Conservation (phyloP, 2,888 invertebrate genomes). For the Meiosimyza platycephala region DNA sequence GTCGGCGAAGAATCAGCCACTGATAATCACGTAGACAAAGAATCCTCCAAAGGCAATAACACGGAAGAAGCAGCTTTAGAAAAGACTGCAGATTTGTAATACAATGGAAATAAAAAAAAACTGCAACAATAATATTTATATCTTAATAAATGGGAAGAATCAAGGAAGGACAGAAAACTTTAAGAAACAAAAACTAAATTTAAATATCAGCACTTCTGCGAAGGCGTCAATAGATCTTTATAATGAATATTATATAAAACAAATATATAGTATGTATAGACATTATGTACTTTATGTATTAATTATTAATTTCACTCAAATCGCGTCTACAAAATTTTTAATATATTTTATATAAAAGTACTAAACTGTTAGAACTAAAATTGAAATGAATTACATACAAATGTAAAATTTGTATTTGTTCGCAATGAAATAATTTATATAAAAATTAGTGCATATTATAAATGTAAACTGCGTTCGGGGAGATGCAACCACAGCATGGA, state of each 20-base stretch:
- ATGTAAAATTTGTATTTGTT: slow-evolving; percentile 21
- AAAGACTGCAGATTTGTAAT: slow-evolving; percentile 55
- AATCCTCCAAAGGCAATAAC: slow-evolving; percentile 29
- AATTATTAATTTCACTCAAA: slow-evolving; percentile 27
- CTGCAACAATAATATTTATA: slow-evolving; percentile 41
- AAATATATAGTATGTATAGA: slow-evolving; percentile 31
- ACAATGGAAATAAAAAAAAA: slow-evolving; percentile 41
- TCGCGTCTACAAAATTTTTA: slow-evolving; percentile 28
- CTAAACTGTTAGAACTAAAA: slow-evolving; percentile 14
- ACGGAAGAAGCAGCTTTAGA: slow-evolving; percentile 39
- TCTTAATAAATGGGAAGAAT: slow-evolving; percentile 33
- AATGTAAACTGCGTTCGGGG: slow-evolving; percentile 7
- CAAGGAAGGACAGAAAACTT: slow-evolving; percentile 19
- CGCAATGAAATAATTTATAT: slow-evolving; percentile 25
- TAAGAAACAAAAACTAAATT: slow-evolving; percentile 32
- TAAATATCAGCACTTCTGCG: slow-evolving; percentile 45
- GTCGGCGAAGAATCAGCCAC: slow-evolving; percentile 55
- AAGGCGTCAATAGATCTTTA: slow-evolving; percentile 37
- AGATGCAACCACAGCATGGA: slow-evolving; percentile 6
- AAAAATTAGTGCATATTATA: neutral
- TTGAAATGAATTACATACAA: slow-evolving; percentile 18
- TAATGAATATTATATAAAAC: slow-evolving; percentile 24
- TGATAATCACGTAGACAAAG: slow-evolving; percentile 48
- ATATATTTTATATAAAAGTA: slow-evolving; percentile 33
- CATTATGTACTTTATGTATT: slow-evolving; percentile 33